Percentiles rank a stretch among this genome's conserved stretches.
These are phyloP conservation scores for Axinella damicornis DNA, from an alignment of 37 sponge, comb jelly and placozoan species.

Conservation along the genomic window DNA sequence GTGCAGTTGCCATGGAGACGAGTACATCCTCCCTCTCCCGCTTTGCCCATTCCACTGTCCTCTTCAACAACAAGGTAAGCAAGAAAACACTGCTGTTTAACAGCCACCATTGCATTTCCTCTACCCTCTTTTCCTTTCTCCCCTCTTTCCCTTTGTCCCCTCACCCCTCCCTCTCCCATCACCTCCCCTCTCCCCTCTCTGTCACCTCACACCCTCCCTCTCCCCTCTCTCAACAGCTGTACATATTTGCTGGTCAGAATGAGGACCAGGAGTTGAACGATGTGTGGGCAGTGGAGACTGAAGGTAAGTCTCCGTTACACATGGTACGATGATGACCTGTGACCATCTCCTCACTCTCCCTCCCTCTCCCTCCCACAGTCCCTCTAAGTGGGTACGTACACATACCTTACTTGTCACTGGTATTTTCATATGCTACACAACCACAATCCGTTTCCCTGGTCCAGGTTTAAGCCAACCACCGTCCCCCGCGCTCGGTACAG, in stretches of 20 bases:
- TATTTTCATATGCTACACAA: neutral
- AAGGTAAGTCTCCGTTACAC: conserved; percentile 1
- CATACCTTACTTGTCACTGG: neutral
- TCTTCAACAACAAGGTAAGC: conserved; percentile 40
- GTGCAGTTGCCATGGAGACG: conserved; percentile 1
- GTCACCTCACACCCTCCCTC: neutral
- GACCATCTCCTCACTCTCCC: neutral
- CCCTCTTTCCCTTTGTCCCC: no score
- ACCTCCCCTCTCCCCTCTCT: no score
- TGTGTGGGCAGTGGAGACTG: conserved; percentile 47
- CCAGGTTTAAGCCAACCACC: conserved; percentile 52
- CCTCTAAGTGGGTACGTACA: neutral
- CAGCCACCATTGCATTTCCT: no score
- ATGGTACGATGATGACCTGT: no score
- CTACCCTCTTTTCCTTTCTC: no score
- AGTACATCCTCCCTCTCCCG: neutral
- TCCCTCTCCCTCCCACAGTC: neutral
- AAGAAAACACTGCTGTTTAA: neutral
- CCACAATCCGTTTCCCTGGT: neutral
- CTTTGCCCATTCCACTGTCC: conserved; percentile 36
- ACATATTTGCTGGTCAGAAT: conserved; percentile 69
- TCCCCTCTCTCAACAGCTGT: conserved; percentile 28
- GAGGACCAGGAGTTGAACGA: conserved; percentile 60
- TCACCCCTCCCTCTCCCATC: no score
- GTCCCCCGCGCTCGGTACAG: conserved; percentile 46